These are phyloP conservation scores for Protodeltote pygarga DNA, from an alignment of 2,888 invertebrate species.

Conservation along the genomic window DNA sequence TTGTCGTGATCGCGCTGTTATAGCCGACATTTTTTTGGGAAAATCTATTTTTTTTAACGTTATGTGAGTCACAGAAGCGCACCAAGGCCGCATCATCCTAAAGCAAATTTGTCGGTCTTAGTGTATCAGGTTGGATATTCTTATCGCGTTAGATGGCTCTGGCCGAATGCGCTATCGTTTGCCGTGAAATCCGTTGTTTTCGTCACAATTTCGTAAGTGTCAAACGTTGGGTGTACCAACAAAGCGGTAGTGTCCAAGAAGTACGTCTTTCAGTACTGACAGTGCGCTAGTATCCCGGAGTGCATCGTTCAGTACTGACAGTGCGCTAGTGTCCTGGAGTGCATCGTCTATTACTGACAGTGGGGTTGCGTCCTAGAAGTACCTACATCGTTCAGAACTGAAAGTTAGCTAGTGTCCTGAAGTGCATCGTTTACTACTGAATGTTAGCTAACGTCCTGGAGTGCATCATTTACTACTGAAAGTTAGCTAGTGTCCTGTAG, in stretches of 20 bases:
- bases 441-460: no score
- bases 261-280: conserved; percentile 1
- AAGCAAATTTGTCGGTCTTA: conserved; percentile 75
- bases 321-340: no score
- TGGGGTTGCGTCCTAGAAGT: no score
- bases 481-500: no score
- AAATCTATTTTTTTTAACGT: conserved; percentile 32
- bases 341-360: no score
- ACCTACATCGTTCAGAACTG: no score
- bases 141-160: conserved; percentile 61
- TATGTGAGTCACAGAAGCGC: conserved; percentile 51
- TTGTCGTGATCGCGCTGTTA: conserved; percentile 45
- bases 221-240: conserved; percentile 11
- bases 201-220: conserved; percentile 35
- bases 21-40: conserved; percentile 33
- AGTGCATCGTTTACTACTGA: no score
- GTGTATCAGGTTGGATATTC: conserved; percentile 71
- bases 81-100: conserved; percentile 69
- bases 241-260: not conserved
- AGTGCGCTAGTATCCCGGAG: no score
- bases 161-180: conserved; percentile 40
- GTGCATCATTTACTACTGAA: no score
- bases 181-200: conserved; percentile 43
- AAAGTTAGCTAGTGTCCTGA: no score
- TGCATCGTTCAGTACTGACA: no score